Base-by-base conservation (phyloP, 2,888 invertebrate species). In the Drosophila paranaensis region DNA sequence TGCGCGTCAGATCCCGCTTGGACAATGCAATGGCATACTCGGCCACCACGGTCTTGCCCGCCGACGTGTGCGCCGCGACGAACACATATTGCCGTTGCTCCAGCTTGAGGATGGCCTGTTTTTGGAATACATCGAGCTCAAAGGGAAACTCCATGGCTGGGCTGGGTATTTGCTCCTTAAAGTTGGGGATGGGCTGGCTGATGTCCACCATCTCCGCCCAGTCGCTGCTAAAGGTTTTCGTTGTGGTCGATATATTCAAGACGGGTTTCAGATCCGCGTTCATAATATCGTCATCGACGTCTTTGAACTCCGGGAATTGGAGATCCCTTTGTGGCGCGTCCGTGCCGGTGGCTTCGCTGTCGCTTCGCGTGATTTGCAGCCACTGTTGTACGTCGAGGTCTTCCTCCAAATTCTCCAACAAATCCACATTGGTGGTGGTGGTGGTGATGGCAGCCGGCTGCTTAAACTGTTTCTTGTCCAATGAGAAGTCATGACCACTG, bases 21-120 rank as follows among this genome's bases (percentile, higher is more conserved):
- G 98, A 98, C 90, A 99, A 94, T 0, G 99, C 99, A 80, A 99
- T 98, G 0, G 99, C 99, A 93, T 99, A 99, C 93, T 99, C 99
- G 0, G 99, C 99, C 0, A 99, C 98, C 0, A 98, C 99, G 0
- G 99, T 99, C 94, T 99, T 99, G 3, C 92, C 98, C 0, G 99
- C 99, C 0, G 99, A 99, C 0, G 99, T 99, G 91, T 99, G 99
- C 0, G 99, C 99, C 0, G 99, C 98, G 0, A 99, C 99, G 93
- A 99, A 99, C 0, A 99, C 98, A 91, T 98, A 98, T 85, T 98
- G 96, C 14, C 97, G 96, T 87, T 97, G 96, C 93, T 99, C 99
- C 61, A 99, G 93, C 91, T 97, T 97, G 8, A 99, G 93, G 69
- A 99, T 97, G 1, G 99, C 99, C 94, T 96, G 97, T 93, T 99